Evolutionary conservation across 2,888 invertebrate species (phyloP), one percentile per base, ranked within the genome.

Genomic region (Drosophila borealis): DNA sequence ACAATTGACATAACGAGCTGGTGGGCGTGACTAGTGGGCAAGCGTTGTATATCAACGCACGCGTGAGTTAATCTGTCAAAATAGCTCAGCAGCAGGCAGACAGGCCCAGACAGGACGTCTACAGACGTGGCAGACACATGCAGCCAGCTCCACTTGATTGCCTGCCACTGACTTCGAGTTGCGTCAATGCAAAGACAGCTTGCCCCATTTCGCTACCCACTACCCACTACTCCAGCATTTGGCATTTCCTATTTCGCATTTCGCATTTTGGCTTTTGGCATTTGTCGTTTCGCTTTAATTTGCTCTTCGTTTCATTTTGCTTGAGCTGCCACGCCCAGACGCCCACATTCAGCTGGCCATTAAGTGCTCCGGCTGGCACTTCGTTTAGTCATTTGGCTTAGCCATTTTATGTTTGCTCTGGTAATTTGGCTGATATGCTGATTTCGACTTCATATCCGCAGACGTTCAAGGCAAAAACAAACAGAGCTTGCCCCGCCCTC

Each of bases 51-150:
- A 83, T 75, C 74, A 70, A 61, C 54, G 67, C 69, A 84, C 78
- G 88, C 85, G 88, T 85, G 85, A 89, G 89, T 89, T 85, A 85
- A 85, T 89, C 85, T 87, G 89, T 85, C 85, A 85, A 89, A 89
- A 85, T 87, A 85, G 89, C 84, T 86, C 83, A 83, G 44, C 70
- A 62, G 51, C 71, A 76, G 88, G 48, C 72, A 66, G 36, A 4
- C 48, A 42, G 36, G 25, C 14, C 33, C 46, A 39, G 29, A 48
- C 50, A 51, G 41, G 29, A 29, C 29, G 29, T 29, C 29, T 29
- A 44, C 50, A 39, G 9, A 41, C 14, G 33, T 29, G 3, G 11
- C 14, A 55, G 63, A 73, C 69, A 37, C 41, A 51, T 41, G 50
- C 42, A 62, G 34, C 33, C 44, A 37, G 17, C 50, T 36, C 65